Base-by-base conservation (phyloP, 2,113 vertebrate genomes). In the Circaetus gallicus region DNA sequence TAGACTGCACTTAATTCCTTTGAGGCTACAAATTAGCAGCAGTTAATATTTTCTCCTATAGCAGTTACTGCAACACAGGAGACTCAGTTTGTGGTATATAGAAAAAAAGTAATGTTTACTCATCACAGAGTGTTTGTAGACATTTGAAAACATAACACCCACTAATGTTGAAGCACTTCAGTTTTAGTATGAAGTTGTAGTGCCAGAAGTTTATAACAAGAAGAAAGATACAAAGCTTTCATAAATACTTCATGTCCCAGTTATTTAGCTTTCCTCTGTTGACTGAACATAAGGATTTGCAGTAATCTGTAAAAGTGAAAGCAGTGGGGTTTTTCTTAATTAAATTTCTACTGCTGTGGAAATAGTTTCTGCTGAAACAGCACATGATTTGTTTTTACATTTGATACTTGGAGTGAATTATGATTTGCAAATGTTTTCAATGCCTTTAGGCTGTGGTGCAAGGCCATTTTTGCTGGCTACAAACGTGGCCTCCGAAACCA, bases 401-500 rank as follows among this genome's bases (percentile, higher is more conserved):
- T 11, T 38, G 36, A 36, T 61, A 5, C 6, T 18, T 10, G 6
- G 10, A 32, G 13, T 32, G 10, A 19, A 31, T 66, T 53, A 4
- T 18, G 40, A 74, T n/a, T 42, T 56, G 38, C 40, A 42, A 50
- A 32, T 53, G 2, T 76, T 52, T 58, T 70, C 56, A 34, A 2
- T 93, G 8, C 82, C 22, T 96, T 19, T 72, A 99, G 99, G 98
- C 98, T 99, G 81, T 99, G 99, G 99, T 99, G 99, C 90, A 99
- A 99, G 94, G 99, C 99, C 93, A 99, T 98, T 97, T 99, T 99
- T 97, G 98, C 99, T 78, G 99, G 99, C 98, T 99, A 99, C 96
- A 99, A 99, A 93, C 99, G 99, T 34, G 99, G 99, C 43, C 98
- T 99, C 93, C 98, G 99, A 96, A 99, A 99, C 97, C 99, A 99